These are phyloP conservation scores for Ridgeia piscesae DNA, from an alignment of 1,140 invertebrate genomes.

Conservation along the genomic window DNA sequence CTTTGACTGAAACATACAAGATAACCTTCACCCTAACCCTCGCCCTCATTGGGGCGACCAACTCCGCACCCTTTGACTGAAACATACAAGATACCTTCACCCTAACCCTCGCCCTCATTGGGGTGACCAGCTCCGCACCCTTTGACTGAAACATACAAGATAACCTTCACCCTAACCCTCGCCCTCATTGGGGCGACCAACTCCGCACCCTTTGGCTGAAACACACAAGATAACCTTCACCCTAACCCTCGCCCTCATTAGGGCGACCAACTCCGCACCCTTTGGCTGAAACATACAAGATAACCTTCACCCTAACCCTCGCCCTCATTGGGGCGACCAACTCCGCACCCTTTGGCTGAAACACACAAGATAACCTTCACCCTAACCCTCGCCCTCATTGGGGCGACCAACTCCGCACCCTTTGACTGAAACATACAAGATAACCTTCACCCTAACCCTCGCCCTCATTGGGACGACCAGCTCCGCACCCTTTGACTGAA, in stretches of 20 bases:
- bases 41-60: too few relatives aligned
- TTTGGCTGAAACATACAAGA: constrained; percentile 43
- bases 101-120: constrained; percentile 62
- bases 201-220: constrained; percentile 46
- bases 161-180: constrained; percentile 56
- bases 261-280: constrained; percentile 36
- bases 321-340: constrained; percentile 44
- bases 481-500: constrained; percentile 46
- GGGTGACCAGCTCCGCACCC: constrained; percentile 36
- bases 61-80: too few relatives aligned
- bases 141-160: constrained; percentile 43
- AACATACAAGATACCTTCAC: too few relatives aligned
- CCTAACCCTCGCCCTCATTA: constrained; percentile 59
- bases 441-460: constrained; percentile 56
- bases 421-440: constrained; percentile 43
- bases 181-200: constrained; percentile 44
- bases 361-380: constrained; percentile 15
- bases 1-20: too few relatives aligned
- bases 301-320: constrained; percentile 56
- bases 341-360: constrained; percentile 46
- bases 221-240: constrained; percentile 15
- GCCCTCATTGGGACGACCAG: constrained; percentile 44
- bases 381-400: constrained; percentile 59
- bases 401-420: constrained; percentile 36
- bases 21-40: too few relatives aligned